Conservation (phyloP, 1,140 invertebrate species). For the Marisa cornuarietis region DNA sequence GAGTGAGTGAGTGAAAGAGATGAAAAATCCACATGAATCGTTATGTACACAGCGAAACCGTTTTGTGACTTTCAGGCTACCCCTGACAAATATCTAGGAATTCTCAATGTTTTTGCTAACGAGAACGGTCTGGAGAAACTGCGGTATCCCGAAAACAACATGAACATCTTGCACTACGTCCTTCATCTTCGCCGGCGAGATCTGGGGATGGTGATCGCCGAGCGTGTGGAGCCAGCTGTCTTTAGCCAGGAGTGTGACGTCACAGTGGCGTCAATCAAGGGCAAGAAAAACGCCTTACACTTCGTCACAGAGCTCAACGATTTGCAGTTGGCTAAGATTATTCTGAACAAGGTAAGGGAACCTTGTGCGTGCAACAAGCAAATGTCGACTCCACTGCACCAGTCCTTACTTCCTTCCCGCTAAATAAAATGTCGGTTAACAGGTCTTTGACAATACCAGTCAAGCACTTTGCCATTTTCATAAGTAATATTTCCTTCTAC, state of each 20-base stretch:
- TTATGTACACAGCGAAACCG: background rate
- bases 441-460: too few species aligned
- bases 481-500: too few species aligned
- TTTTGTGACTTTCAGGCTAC: background rate
- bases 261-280: slow-evolving; percentile 27
- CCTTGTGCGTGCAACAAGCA: too few species aligned
- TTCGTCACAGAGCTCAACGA: slow-evolving; percentile 47
- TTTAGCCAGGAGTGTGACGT: slow-evolving; percentile 36
- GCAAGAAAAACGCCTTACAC: slow-evolving; percentile 49
- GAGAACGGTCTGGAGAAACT: background rate
- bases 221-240: slow-evolving; percentile 30
- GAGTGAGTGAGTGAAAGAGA: background rate
- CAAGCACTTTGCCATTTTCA: too few species aligned
- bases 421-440: too few species aligned
- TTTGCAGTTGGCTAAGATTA: slow-evolving; percentile 36
- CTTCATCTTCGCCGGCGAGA: slow-evolving; percentile 32
- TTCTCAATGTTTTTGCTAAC: slow-evolving; percentile 14
- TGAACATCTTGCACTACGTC: slow-evolving; percentile 48
- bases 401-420: too few species aligned
- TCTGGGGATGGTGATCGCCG: slow-evolving; percentile 33
- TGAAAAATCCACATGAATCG: background rate
- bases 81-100: background rate
- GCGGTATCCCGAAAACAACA: slow-evolving; percentile 28
- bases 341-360: slow-evolving; percentile 36
- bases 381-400: too few species aligned